Base-by-base conservation (phyloP, 1,140 invertebrate genomes). In the Rhagoletis zephyria region DNA sequence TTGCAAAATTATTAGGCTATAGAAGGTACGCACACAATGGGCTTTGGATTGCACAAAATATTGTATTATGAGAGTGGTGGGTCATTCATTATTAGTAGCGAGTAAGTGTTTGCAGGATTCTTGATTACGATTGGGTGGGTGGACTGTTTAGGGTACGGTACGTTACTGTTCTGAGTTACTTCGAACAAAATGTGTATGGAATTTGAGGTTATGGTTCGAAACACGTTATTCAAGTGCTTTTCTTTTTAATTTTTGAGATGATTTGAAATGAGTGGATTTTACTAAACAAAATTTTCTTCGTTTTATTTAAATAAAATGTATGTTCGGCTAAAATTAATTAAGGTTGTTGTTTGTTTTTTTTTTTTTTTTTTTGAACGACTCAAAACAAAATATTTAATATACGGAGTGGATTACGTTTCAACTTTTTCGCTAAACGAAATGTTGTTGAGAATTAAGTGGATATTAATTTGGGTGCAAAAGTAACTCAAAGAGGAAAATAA, bases 391-490 rank as follows among this genome's bases (percentile, higher is more conserved):
- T 81, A n/a, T 14, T 48, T 56, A 81, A 74, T 74, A 74, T 74
- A 74, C 70, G 70, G 45, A 42, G 10, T 42, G 12, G 65, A 30
- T 30, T 30, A 30, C 30, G 65, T 67, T 67, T 42, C 45, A 74
- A 48, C 14, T 19, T 5, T 81, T 74, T 74, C n/a, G 7, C 30
- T 14, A 45, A 48, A 12, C 12, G 16, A 74, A 74, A 74, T 56
- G 48, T 30, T 70, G 42, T 48, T 56, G 48, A 19, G 42, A 56
- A 81, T 59, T 56, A 48, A 81, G 45, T 81, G 74, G 3, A 56
- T n/a, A 81, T 81, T 81, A 81, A 81, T 56, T 81, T 51, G 74
- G 30, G 74, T 81, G 74, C 74, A 16, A 59, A 81, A 81, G 45
- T 81, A 81, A 81, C 48, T 81, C 19, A 81, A 81, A 56, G 16